Base-by-base conservation (phyloP, 2,888 invertebrate species). In the Acrobeloides nanus region DNA sequence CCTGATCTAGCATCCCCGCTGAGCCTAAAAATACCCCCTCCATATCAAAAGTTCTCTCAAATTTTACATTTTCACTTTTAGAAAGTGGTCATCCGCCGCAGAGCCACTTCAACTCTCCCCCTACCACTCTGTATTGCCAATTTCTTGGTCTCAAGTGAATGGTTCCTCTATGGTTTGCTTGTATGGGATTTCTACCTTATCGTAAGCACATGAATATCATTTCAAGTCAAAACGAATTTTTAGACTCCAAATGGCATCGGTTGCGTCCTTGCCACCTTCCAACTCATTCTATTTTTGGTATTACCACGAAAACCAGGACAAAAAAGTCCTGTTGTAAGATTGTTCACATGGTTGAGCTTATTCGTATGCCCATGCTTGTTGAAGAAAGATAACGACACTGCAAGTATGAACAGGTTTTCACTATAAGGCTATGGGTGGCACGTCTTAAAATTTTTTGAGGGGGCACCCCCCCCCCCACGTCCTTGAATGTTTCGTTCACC, bases 91-190 rank as follows among this genome's bases (percentile, higher is more conserved):
- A 82, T 92, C 37, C 79, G 78, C 69, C 84, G 84, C 17, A 82
- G 85, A 76, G 87, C 86, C 75, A 87, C 89, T 0, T 86, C 84
- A 48, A 83, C 83, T 27, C 80, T 93, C 75, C 89, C 90, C 4
- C 87, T 90, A 74, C 87, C 89, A 5, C 80, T 93, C 50, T 88
- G 89, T 67, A 77, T 87, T 38, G 84, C 86, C 64, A 89, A 86
- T 57, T 81, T 86, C 26, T 66, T 88, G n/a, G 87, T 89, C n/a
- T 81, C 84, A n/a, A 80, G 81, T 54, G 81, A 84, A 72, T 89
- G 89, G 89, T 78, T 85, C 48, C 68, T 85, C 0, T 89, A 89
- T 74, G 88, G 87, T 20, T 78, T 84, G 57, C 82, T 86, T 40
- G 80, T 87, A 52, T 76, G 81, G 57, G 86, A 88, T n/a, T n/a